Evolutionary conservation across 1,140 invertebrate species (phyloP).

Genomic region (Trialeurodes vaporariorum): DNA sequence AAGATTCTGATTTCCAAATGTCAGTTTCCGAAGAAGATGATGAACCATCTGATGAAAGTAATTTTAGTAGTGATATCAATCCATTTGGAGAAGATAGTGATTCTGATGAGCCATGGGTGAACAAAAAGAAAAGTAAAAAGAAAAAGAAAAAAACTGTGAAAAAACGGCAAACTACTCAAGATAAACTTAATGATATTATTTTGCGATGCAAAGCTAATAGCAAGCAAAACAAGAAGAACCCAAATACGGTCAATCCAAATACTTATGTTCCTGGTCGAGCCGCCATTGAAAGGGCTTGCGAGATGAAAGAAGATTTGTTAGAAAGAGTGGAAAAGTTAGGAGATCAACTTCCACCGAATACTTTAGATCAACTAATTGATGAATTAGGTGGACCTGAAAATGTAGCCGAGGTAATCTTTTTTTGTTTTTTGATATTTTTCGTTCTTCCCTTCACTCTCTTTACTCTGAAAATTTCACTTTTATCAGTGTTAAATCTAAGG

Average conservation of each 20-base stretch:
- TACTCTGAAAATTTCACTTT: no score
- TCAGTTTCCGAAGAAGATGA: slow-evolving; percentile 45
- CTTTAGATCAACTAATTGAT: slow-evolving; percentile 95
- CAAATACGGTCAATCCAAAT: slow-evolving; percentile 24
- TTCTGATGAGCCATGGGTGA: slow-evolving; percentile 76
- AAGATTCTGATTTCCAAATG: slow-evolving; percentile 47
- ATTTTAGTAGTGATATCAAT: slow-evolving; percentile 70
- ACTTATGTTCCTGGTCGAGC: slow-evolving; percentile 52
- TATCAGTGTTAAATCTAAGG: no score
- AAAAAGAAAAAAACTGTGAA: slow-evolving; percentile 54
- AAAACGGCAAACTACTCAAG: slow-evolving; percentile 53
- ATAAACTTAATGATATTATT: slow-evolving; percentile 44
- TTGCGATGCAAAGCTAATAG: slow-evolving; percentile 13
- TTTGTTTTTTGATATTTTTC: no score
- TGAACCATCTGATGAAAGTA: slow-evolving; percentile 50
- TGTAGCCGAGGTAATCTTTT: slow-evolving; percentile 69
- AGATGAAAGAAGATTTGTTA: slow-evolving; percentile 87
- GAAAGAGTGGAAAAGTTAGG: slow-evolving; percentile 77
- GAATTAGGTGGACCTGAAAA: slow-evolving; percentile 94
- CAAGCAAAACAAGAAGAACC: slow-evolving; percentile 5
- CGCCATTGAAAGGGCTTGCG: slow-evolving; percentile 71
- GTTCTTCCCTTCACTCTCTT: no score
- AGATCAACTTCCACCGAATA: slow-evolving; percentile 87
- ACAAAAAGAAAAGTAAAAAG: slow-evolving; percentile 49
- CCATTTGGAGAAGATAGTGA: slow-evolving; percentile 74